Evolutionary conservation across 2,888 invertebrate genomes (phyloP), one percentile per base, ranked within the genome.

Genomic region (Drosophila macrospina): DNA sequence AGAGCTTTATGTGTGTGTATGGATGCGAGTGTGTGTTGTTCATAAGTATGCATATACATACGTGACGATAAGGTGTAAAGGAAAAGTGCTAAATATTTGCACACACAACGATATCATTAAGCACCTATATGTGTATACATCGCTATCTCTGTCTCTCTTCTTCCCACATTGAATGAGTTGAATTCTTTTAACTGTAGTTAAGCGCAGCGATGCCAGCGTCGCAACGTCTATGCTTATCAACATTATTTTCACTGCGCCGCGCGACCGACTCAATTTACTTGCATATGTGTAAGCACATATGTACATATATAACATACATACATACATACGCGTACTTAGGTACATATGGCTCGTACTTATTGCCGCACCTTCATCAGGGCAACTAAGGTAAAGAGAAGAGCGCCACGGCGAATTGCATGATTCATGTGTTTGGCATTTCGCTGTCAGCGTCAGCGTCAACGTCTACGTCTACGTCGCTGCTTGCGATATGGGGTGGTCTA

Each of bases 341-440:
- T 44, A 13, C 1, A 45, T 51, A 39, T 26, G 11, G 13, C 24
- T 39, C n/a, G n/a, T 52, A 68, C 74, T 64, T 71, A 64, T 47
- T 67, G 70, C 76, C 82, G 74, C 86, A 83, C 79, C 78, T 80
- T 74, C 34, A 32, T 20, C 47, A 36, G 24, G 36, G 45, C 54
- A 64, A 16, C 42, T 69, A 71, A 69, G 64, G 66, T 76, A 62
- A 65, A 60, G 57, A 60, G 13, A 36, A 36, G 36, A 36, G 36
- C 6, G 28, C 28, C 48, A 60, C 65, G 54, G 50, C 65, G 51
- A 75, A 76, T 62, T 77, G 69, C 65, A 74, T 85, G 85, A 85
- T 78, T 85, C 84, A 85, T 85, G 59, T 51, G 65, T 50, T 80
- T 72, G 80, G 78, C 69, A 82, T 80, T 78, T 64, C 26, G 66